Percentiles rank a stretch among this genome's conserved stretches.
These are phyloP conservation scores for Zaprionus camerounensis DNA, from an alignment of 1,140 invertebrate species.

Conservation along the genomic window DNA sequence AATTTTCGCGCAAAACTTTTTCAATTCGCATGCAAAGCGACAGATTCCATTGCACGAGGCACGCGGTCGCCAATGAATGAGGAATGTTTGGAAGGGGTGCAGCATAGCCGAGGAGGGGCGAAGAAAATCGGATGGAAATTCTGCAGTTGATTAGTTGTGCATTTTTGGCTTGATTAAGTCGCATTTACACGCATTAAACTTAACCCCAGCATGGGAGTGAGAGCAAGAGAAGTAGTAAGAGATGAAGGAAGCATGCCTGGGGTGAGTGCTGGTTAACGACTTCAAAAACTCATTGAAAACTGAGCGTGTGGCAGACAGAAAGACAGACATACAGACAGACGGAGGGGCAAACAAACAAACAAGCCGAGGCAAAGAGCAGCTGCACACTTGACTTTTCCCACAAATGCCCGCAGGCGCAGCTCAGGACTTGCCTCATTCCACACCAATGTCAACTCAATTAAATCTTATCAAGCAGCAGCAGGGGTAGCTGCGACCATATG, in stretches of 20 bases:
- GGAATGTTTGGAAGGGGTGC: neutral
- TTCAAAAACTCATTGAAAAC: conserved; percentile 72
- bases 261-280: conserved; percentile 39
- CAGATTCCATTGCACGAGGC: conserved; percentile 41
- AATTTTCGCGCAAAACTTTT: conserved; percentile 66
- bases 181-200: conserved; percentile 55
- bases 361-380: conserved; percentile 50
- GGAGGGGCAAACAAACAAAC: conserved; percentile 38
- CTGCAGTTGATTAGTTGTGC: conserved; percentile 77
- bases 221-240: neutral
- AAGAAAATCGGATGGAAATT: neutral
- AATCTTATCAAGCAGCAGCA: conserved; percentile 67
- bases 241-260: neutral
- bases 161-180: conserved; percentile 68
- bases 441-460: conserved; percentile 74
- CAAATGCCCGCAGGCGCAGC: conserved; percentile 67
- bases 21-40: conserved; percentile 76
- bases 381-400: conserved; percentile 81
- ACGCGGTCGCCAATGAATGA: conserved; percentile 1
- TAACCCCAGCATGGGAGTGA: conserved; percentile 9
- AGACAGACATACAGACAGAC: conserved; percentile 21
- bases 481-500: neutral
- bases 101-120: neutral
- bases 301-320: conserved; percentile 41
- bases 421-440: conserved; percentile 21